Evolutionary conservation across 1,140 invertebrate species (phyloP).

Genomic region (Hylaeus anthracinus): DNA sequence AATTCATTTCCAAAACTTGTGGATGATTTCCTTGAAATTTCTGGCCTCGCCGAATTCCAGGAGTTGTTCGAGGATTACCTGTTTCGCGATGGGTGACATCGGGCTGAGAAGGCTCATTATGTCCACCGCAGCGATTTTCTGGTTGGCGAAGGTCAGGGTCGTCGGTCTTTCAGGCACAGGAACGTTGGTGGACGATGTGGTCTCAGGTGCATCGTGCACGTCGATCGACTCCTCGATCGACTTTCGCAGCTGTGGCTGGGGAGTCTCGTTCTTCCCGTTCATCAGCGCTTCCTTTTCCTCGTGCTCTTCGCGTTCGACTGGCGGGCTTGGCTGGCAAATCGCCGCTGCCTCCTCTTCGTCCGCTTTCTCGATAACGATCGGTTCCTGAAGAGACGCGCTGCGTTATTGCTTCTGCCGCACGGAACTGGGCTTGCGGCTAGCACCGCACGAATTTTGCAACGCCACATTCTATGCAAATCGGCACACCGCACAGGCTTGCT

Average conservation of each 20-base stretch:
- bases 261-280: constrained; percentile 36
- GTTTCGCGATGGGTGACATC: constrained; percentile 71
- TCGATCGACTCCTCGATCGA: constrained; percentile 45
- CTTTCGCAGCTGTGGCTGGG: constrained; percentile 27
- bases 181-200: constrained; percentile 2
- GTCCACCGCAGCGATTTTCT: constrained; percentile 36
- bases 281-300: constrained; percentile 50
- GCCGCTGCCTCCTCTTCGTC: constrained; percentile 53
- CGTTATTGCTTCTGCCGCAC: constrained; percentile 42
- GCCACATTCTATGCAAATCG: constrained; percentile 79
- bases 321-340: constrained; percentile 56
- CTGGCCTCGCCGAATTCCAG: background rate
- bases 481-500: constrained; percentile 9
- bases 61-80: constrained; percentile 57
- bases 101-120: constrained; percentile 66
- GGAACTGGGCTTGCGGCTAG: constrained; percentile 48
- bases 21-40: no score
- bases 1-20: no score
- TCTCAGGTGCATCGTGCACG: constrained; percentile 40
- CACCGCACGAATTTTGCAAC: constrained; percentile 74
- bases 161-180: constrained; percentile 53
- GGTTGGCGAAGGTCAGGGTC: constrained; percentile 53
- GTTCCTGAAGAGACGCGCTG: constrained; percentile 68
- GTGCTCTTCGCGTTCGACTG: constrained; percentile 68
- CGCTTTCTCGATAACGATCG: constrained; percentile 70